Conservation (phyloP, 2,888 invertebrate species). For the Monopis laevigella region DNA sequence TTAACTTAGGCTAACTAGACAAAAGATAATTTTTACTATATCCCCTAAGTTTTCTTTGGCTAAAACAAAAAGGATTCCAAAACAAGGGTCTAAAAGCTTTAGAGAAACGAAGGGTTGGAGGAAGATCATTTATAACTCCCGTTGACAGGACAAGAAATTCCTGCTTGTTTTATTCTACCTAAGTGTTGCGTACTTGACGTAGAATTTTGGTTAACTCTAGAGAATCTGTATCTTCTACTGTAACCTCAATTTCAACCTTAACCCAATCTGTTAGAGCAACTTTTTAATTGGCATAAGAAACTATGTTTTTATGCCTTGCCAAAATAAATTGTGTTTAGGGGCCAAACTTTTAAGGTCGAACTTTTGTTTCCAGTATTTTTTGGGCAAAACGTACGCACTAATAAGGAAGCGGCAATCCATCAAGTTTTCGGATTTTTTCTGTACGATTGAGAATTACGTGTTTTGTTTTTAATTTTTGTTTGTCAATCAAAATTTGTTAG, state of each 20-base stretch:
- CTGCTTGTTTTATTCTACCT: slow-evolving; percentile 31
- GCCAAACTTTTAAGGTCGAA: slow-evolving; percentile 5
- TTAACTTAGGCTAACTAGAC: no score
- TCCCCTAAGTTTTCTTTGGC: neutral
- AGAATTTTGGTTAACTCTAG: neutral
- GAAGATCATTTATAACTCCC: slow-evolving; percentile 44
- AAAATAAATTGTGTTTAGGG: slow-evolving; percentile 5
- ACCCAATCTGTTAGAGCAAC: no score
- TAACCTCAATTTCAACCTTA: no score
- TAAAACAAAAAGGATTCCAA: slow-evolving; percentile 14
- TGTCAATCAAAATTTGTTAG: no score
- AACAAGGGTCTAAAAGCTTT: slow-evolving; percentile 35
- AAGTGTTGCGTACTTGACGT: slow-evolving; percentile 12
- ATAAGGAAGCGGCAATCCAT: slow-evolving; percentile 11
- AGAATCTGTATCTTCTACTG: no score
- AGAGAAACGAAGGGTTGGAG: slow-evolving; percentile 32
- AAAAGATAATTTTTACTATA: no score
- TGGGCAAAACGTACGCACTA: slow-evolving; percentile 3
- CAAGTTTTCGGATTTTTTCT: slow-evolving; percentile 8
- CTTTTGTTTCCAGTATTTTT: neutral
- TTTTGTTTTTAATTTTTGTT: no score
- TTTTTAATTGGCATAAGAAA: no score
- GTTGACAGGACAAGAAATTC: slow-evolving; percentile 44
- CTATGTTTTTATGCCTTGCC: neutral
- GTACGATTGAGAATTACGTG: neutral